phyloP scores from a whole-genome alignment of 2,888 invertebrate genomes.

The Biston stratarius region DNA sequence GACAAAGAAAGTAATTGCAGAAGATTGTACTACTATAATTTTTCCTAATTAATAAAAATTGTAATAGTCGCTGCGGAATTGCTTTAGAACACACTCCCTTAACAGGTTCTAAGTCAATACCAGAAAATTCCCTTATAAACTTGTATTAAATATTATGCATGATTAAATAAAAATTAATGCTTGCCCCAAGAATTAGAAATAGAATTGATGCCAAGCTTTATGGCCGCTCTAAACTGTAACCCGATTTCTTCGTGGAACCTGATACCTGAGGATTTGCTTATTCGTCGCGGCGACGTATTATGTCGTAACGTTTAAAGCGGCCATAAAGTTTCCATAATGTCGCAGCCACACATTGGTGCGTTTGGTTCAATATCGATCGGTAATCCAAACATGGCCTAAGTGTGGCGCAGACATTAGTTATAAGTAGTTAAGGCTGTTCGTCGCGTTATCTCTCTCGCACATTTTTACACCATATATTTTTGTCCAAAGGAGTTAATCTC shows the following conservation, averaged over 20 bases:
- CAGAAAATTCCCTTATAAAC: neutral
- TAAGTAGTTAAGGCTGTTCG: too few relatives aligned
- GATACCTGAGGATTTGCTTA: neutral
- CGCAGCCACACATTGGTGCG: too few relatives aligned
- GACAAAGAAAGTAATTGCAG: neutral
- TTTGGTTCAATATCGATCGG: too few relatives aligned
- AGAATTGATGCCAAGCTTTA: neutral
- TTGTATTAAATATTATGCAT: constrained; percentile 18
- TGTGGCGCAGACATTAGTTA: too few relatives aligned
- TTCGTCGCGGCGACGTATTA: neutral
- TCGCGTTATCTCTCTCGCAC: neutral
- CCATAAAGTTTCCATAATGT: constrained; percentile 1
- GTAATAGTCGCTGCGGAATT: neutral
- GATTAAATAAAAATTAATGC: constrained; percentile 22
- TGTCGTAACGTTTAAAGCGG: neutral
- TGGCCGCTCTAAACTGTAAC: neutral
- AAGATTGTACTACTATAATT: neutral
- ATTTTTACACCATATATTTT: neutral
- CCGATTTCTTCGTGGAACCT: neutral
- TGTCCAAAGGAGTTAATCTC: too few relatives aligned
- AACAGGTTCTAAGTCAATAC: neutral
- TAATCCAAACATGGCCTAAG: too few relatives aligned
- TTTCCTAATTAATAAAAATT: neutral
- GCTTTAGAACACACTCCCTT: neutral
- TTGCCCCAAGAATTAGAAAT: constrained; percentile 1